Base-by-base conservation (phyloP, 1,140 invertebrate species). In the Nomia melanderi region DNA sequence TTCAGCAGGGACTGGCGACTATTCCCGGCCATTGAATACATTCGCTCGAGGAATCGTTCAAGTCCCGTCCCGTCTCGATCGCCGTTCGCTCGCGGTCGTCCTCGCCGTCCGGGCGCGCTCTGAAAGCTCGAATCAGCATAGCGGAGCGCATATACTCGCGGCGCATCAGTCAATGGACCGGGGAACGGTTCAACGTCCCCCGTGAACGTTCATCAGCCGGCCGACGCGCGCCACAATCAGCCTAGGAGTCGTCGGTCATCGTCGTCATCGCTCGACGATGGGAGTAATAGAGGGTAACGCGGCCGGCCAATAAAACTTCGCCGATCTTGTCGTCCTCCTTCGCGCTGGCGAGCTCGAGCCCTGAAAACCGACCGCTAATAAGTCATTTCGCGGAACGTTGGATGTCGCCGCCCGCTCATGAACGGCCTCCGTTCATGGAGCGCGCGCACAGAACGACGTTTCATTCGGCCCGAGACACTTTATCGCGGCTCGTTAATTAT, bases 361-460 rank as follows among this genome's bases (percentile, higher is more conserved):
- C 74, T 60, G 65, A 78, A 72, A 81, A 84, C 73, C 75, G 64
- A 77, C 82, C 70, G 47, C 74, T 81, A 85, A 85, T 87, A 85
- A 86, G 79, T 82, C 75, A 84, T 84, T 83, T 72, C 69, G 69
- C 41, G 62, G 63, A 29, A 63, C 70, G 70, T 86, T 81, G 74
- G 73, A 85, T 83, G 84, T 86, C 86, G 82, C 84, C 82, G 83
- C 71, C 56, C 56, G 50, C 75, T 66, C 47, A 77, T 77, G 76
- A 85, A 80, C 63, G 53, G 53, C 54, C n/a, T 77, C 62, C 84
- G 71, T 75, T 77, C 70, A 82, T 62, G 64, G 47, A n/a, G n/a
- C 20, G 59, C 31, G 11, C 70, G 53, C 54, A 78, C 62, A 77
- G 70, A 76, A 82, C 74, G 77, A 87, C 79, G 84, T 86, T 87